Evolutionary conservation across 1,140 invertebrate genomes (phyloP), one percentile per base, ranked within the genome.

Genomic region (Drosophila pseudoananassae): DNA sequence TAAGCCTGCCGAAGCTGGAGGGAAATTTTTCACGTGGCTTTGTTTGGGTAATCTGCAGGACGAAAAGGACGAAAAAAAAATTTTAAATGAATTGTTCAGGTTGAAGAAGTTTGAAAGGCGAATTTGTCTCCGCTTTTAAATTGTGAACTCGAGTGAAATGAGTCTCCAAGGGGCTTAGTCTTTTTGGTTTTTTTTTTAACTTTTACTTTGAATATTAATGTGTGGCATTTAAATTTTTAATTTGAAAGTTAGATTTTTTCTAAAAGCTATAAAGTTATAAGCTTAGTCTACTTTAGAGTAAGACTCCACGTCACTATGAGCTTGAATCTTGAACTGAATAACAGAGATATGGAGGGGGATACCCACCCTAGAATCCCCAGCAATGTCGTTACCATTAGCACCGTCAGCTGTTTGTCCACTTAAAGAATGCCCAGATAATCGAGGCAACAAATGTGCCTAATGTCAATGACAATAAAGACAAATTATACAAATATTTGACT

Each of bases 381-480:
- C 20, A 20, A 27, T 15, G n/a, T 14, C 14, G 27, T 50, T 51
- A 53, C 52, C 75, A 77, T 77, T 77, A 80, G 78, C 78, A 72
- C 78, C 78, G 78, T 82, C 78, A 81, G 78, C 78, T 81, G 78
- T 82, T 82, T 82, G 79, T 65, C 78, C 78, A 82, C 79, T 82
- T 82, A 82, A 82, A 82, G 79, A 78, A 78, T 78, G 69, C 75
- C 69, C 69, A 82, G 78, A 82, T 82, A 82, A 82, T 82, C 79
- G 78, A 76, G 74, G 78, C 78, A 82, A 78, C 79, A 82, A 82
- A 82, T 82, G 74, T 82, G 74, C 63, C 79, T 82, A 82, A 82
- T 82, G 79, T 82, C 74, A 78, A 74, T 82, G 79, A 82, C 78
- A 82, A 82, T 82, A 82, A 82, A 82, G 74, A 82, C 78, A 81